Evolutionary conservation across 2,888 invertebrate genomes (phyloP).

Genomic region (Ornithoptera alexandrae): DNA sequence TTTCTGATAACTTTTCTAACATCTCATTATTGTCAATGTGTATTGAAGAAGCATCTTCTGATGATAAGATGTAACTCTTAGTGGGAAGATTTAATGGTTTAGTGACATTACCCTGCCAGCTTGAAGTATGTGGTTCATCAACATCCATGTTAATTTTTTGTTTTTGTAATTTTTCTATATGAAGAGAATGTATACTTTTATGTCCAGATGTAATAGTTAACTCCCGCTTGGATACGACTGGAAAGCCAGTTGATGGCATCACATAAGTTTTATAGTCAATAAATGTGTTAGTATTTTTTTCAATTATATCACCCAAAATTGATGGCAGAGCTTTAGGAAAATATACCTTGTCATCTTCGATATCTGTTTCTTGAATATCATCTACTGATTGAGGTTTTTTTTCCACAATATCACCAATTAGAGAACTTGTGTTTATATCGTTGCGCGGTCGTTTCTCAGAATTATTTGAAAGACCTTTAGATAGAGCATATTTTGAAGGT

Average conservation of each 20-base stretch:
- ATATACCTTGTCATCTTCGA: slow-evolving; percentile 68
- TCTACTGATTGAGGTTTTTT: slow-evolving; percentile 46
- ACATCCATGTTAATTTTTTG: slow-evolving; percentile 50
- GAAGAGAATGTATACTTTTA: slow-evolving; percentile 76
- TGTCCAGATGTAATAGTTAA: slow-evolving; percentile 44
- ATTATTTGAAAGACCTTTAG: slow-evolving; percentile 57
- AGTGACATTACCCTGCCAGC: slow-evolving; percentile 30
- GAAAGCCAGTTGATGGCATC: slow-evolving; percentile 73
- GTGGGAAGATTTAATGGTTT: slow-evolving; percentile 43
- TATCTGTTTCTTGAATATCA: slow-evolving; percentile 29
- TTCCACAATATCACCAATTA: slow-evolving; percentile 60
- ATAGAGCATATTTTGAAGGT: slow-evolving; percentile 68
- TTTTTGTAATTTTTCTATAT: slow-evolving; percentile 52
- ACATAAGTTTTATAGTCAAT: slow-evolving; percentile 42
- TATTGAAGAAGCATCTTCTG: slow-evolving; percentile 78
- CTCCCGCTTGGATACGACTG: slow-evolving; percentile 67
- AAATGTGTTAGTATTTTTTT: slow-evolving; percentile 60
- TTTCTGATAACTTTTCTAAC: slow-evolving; percentile 83
- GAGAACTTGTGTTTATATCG: slow-evolving; percentile 39
- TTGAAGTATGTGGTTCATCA: slow-evolving; percentile 42
- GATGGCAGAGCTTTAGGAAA: slow-evolving; percentile 68
- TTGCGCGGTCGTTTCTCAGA: slow-evolving; percentile 65
- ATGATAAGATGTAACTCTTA: slow-evolving; percentile 74
- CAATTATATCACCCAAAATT: slow-evolving; percentile 79
- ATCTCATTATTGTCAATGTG: slow-evolving; percentile 86